A percentile compares a stretch with the other conserved stretches of the same genome.
Evolutionary conservation across 2,797 vertebrate genomes (phyloP).

Genomic region (Chlorospingus semifuscus): DNA sequence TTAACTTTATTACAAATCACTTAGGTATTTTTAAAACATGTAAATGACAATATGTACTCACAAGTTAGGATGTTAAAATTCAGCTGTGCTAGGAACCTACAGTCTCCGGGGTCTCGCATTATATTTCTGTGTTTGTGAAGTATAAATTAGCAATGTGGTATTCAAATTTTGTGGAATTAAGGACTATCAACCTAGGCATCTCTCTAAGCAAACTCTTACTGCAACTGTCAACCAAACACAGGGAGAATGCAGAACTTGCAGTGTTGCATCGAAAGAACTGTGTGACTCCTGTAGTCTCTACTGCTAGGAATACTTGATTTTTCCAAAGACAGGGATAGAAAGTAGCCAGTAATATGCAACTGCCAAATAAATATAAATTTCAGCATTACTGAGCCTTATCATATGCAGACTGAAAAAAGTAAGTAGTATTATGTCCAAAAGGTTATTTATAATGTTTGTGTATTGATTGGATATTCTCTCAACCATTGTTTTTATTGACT

Average conservation of each 20-base stretch:
- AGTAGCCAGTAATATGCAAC: neutral
- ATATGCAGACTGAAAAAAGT: neutral
- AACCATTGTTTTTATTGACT: conserved; percentile 18
- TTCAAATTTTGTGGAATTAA: neutral
- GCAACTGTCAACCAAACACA: neutral
- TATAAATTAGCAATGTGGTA: neutral
- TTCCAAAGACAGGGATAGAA: neutral
- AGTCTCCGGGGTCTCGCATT: neutral
- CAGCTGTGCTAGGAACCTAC: neutral
- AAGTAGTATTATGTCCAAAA: neutral
- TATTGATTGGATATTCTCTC: conserved; percentile 5
- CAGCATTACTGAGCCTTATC: neutral
- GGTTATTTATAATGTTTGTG: neutral
- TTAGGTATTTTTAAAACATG: neutral
- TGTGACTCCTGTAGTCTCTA: neutral
- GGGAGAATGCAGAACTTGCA: neutral
- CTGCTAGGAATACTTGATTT: neutral
- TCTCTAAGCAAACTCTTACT: neutral
- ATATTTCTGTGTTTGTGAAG: neutral
- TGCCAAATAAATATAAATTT: neutral
- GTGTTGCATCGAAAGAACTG: neutral
- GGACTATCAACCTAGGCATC: neutral
- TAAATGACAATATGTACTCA: neutral
- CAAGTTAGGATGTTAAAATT: neutral
- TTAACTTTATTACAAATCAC: neutral